phyloP scores from a whole-genome alignment of 1,140 invertebrate genomes.

The Zaprionus lachaisei region DNA sequence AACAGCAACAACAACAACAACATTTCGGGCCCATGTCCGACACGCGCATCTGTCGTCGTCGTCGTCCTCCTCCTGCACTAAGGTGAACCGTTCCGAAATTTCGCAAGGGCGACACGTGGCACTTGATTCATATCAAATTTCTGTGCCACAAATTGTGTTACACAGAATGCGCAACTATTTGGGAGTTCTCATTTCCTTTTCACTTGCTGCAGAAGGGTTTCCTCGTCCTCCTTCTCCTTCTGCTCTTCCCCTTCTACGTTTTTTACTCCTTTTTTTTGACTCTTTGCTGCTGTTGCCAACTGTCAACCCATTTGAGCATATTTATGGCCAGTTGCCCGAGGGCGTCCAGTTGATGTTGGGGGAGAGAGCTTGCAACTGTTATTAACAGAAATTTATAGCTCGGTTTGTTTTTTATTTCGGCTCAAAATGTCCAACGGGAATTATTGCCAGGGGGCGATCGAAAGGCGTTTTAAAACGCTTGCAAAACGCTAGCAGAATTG shows the following conservation, averaged over 20 bases:
- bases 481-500: slow-evolving; percentile 23
- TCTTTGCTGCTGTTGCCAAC: slow-evolving; percentile 56
- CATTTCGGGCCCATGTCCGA: slow-evolving; percentile 52
- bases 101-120: slow-evolving; percentile 77
- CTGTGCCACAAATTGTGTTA: slow-evolving; percentile 63
- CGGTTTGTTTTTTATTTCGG: slow-evolving; percentile 37
- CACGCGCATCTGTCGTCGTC: slow-evolving; percentile 78
- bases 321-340: slow-evolving; percentile 70
- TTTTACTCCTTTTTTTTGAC: slow-evolving; percentile 19
- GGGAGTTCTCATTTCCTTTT: slow-evolving; percentile 68
- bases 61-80: slow-evolving; percentile 8
- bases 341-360: slow-evolving; percentile 38
- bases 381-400: slow-evolving; percentile 76
- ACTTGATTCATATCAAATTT: slow-evolving; percentile 83
- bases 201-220: slow-evolving; percentile 50
- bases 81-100: slow-evolving; percentile 20
- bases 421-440: slow-evolving; percentile 39
- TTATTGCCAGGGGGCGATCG: slow-evolving; percentile 2
- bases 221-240: slow-evolving; percentile 1
- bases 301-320: slow-evolving; percentile 76
- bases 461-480: slow-evolving; percentile 23
- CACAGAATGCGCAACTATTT: slow-evolving; percentile 65
- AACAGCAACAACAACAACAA: slow-evolving; percentile 6
- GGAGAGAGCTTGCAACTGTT: slow-evolving; percentile 62
- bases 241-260: not conserved